These are phyloP conservation scores for Drosophila pseudotakahashii DNA, from an alignment of 2,888 invertebrate species.

Conservation along the genomic window DNA sequence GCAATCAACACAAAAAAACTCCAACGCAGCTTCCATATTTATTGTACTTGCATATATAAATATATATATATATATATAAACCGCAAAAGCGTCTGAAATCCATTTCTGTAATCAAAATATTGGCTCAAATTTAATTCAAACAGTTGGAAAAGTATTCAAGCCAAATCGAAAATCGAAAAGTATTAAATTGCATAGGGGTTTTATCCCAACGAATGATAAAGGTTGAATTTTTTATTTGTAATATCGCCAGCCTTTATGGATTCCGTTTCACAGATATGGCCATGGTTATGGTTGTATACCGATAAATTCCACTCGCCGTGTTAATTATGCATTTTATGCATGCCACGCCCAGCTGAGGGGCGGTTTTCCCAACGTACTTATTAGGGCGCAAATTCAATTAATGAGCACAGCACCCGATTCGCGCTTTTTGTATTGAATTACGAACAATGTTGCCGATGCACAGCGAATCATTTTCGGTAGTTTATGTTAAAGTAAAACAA, in stretches of 20 bases:
- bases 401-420: conserved; percentile 37
- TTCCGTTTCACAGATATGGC: conserved; percentile 4
- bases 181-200: neutral
- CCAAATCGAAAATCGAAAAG: neutral
- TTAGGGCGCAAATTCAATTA: conserved; percentile 71
- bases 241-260: neutral
- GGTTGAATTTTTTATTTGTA: no score
- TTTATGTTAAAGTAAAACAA: no score
- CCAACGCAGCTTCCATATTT: conserved; percentile 8
- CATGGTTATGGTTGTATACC: neutral
- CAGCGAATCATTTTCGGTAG: neutral
- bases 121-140: conserved; percentile 25
- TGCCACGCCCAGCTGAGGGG: conserved; percentile 35
- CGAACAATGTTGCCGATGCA: conserved; percentile 10
- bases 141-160: neutral
- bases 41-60: neutral
- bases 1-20: conserved; percentile 9
- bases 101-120: conserved; percentile 39
- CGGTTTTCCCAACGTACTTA: conserved; percentile 45
- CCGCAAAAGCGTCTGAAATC: conserved; percentile 16
- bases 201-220: neutral
- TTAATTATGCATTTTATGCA: conserved; percentile 28
- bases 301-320: conserved; percentile 17
- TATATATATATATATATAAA: neutral
- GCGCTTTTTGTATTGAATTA: conserved; percentile 16